Evolutionary conservation across 2,797 vertebrate species (phyloP).

Genomic region (Sciurus vulgaris): DNA sequence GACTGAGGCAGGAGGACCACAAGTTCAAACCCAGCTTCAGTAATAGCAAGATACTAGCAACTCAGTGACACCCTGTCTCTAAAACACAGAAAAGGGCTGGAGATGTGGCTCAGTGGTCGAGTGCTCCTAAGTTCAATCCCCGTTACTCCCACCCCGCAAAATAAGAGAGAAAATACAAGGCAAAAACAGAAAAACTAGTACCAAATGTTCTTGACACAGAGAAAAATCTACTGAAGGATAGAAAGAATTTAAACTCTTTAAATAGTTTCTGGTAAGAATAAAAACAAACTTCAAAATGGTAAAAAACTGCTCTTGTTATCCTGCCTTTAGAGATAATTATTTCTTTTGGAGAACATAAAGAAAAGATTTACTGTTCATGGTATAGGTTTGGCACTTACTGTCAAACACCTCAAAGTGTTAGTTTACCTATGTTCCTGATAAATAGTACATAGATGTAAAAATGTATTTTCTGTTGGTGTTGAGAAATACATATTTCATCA

Average conservation of each 20-base stretch:
- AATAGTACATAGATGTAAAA: too few relatives aligned
- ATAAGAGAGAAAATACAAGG: background rate
- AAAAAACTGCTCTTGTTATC: background rate
- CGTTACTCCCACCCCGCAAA: too few relatives aligned
- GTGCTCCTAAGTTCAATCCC: too few relatives aligned
- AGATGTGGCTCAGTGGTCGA: too few relatives aligned
- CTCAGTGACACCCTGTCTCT: too few relatives aligned
- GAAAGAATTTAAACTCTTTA: background rate
- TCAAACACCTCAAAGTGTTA: background rate
- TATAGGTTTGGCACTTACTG: background rate
- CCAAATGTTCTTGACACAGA: background rate
- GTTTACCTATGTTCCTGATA: background rate
- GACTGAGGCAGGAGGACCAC: too few relatives aligned
- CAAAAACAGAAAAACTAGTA: background rate
- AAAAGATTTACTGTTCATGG: background rate
- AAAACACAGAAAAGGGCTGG: too few relatives aligned
- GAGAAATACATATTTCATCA: background rate
- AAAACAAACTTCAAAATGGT: background rate
- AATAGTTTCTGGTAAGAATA: background rate
- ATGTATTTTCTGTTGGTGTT: background rate
- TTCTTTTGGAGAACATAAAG: constrained; percentile 3
- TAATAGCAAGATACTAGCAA: too few relatives aligned
- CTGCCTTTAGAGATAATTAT: background rate
- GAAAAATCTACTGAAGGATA: background rate
- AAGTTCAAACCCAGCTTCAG: too few relatives aligned